A percentile compares a stretch with the other conserved stretches of the same genome.
Conservation (phyloP, 2,888 invertebrate genomes). For the Prostheceraeus crozeri region DNA sequence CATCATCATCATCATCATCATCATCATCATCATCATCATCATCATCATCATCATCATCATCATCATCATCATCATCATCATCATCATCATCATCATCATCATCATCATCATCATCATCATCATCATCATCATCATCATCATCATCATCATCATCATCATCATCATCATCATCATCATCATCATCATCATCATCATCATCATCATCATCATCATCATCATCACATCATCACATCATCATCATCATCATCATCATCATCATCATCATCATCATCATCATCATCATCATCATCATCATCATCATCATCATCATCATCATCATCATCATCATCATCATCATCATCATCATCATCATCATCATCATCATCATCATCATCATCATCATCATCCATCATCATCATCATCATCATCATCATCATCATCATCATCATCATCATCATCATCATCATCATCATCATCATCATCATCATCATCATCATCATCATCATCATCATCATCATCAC, state of each 20-base stretch:
- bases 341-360: constrained; percentile 60
- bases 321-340: neutral
- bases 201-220: neutral
- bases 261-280: constrained; percentile 60
- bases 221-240: neutral
- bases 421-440: constrained; percentile 8
- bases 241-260: neutral
- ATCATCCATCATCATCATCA: no score
- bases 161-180: neutral
- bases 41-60: neutral
- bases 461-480: constrained; percentile 8
- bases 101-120: constrained; percentile 13
- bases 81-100: constrained; percentile 13
- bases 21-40: neutral
- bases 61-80: constrained; percentile 17
- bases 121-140: neutral
- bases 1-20: neutral
- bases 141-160: constrained; percentile 13
- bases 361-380: no score
- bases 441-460: constrained; percentile 8
- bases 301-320: constrained; percentile 8
- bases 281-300: constrained; percentile 8
- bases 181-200: constrained; percentile 12
- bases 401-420: constrained; percentile 8
- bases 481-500: no score